phyloP scores from a whole-genome alignment of 2,113 vertebrate species.

The Peromyscus californicus region DNA sequence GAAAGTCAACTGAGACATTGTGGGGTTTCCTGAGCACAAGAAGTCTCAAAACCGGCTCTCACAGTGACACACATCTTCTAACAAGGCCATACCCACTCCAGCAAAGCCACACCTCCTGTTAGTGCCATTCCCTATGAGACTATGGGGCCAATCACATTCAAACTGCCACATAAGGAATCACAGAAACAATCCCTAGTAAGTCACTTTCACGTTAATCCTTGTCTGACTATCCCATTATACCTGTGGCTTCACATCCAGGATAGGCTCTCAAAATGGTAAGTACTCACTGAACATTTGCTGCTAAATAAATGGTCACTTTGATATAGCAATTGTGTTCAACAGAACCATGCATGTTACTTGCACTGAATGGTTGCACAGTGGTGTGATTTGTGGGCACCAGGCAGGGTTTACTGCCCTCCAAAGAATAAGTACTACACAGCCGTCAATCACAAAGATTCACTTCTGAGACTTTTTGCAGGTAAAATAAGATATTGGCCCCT shows the following conservation, averaged over 20 bases:
- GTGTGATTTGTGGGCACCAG: background rate
- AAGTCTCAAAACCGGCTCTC: too few relatives aligned
- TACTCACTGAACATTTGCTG: background rate
- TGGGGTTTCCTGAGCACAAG: too few relatives aligned
- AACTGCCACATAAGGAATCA: background rate
- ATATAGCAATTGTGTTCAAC: conserved; percentile 11
- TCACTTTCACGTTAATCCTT: background rate
- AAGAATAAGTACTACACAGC: background rate
- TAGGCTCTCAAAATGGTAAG: background rate
- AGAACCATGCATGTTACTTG: background rate
- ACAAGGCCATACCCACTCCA: too few relatives aligned
- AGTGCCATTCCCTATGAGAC: background rate
- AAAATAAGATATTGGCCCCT: conserved; percentile 28
- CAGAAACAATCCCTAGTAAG: background rate
- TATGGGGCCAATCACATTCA: background rate
- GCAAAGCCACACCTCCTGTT: background rate
- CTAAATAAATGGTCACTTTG: conserved; percentile 11
- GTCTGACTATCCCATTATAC: background rate
- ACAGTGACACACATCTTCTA: too few relatives aligned
- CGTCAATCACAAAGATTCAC: conserved; percentile 30
- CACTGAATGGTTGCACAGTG: background rate
- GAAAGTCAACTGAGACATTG: too few relatives aligned
- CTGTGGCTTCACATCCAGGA: background rate
- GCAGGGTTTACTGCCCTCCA: background rate
- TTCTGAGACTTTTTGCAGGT: background rate